phyloP scores from a whole-genome alignment of 2,113 vertebrate species.

The Mionectes macconnelli region DNA sequence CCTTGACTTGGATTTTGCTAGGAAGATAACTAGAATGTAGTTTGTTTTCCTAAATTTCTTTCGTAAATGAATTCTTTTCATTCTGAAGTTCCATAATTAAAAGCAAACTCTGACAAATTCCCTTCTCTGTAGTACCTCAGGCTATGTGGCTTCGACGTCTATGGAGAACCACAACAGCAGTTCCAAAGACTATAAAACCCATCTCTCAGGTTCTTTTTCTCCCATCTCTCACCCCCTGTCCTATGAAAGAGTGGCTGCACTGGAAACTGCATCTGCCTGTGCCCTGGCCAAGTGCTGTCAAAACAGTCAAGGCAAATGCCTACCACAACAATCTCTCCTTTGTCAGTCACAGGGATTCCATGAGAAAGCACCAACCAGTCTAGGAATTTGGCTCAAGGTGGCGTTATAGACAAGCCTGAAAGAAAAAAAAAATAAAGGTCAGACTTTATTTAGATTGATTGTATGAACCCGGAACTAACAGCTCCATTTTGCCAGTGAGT shows the following conservation, averaged over 20 bases:
- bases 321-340: constrained; percentile 46
- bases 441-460: background rate
- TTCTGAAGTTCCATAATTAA: background rate
- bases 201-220: background rate
- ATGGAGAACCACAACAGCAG: background rate
- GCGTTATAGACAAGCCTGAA: background rate
- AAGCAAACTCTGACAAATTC: background rate
- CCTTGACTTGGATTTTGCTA: background rate
- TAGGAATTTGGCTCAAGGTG: background rate
- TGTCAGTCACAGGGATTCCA: constrained; percentile 31
- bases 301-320: constrained; percentile 8
- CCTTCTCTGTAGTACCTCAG: background rate
- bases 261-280: background rate
- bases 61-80: background rate
- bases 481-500: background rate
- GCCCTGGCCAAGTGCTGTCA: background rate
- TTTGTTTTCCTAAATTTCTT: background rate
- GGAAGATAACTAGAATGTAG: background rate
- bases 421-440: background rate
- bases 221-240: background rate
- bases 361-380: constrained; percentile 34
- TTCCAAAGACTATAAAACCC: background rate
- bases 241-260: background rate
- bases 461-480: background rate
- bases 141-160: background rate